A percentile compares a stretch with the other conserved stretches of the same genome.
Evolutionary conservation across 2,888 invertebrate genomes (phyloP).

Genomic region (Tachystola acroxantha): DNA sequence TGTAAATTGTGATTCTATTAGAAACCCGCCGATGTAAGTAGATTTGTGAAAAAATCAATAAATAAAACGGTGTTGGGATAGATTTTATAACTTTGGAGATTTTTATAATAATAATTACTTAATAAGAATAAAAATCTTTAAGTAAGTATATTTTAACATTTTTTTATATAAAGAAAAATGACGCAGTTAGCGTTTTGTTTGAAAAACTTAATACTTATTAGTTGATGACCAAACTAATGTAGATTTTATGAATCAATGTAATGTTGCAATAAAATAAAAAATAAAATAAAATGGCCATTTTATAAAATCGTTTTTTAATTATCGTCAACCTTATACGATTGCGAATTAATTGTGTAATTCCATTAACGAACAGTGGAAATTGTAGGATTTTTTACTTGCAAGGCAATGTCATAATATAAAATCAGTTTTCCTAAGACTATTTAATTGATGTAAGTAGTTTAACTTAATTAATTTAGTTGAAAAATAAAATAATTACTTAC

Average conservation of each 20-base stretch:
- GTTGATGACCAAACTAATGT: constrained; percentile 70
- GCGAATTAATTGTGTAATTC: too few species aligned
- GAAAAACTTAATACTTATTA: constrained; percentile 32
- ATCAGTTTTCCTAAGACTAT: too few species aligned
- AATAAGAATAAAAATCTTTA: too few species aligned
- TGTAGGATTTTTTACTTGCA: too few species aligned
- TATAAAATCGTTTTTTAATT: constrained; percentile 2
- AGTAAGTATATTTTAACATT: too few species aligned
- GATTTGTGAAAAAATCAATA: constrained; percentile 33
- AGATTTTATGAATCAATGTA: constrained; percentile 48
- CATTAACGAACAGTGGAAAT: too few species aligned
- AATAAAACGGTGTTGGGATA: constrained; percentile 50
- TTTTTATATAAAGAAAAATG: too few species aligned
- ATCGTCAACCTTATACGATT: neutral
- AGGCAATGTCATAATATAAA: too few species aligned
- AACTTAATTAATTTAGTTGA: too few species aligned
- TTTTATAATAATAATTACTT: constrained; percentile 18
- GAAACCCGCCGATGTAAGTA: constrained; percentile 54
- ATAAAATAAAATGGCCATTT: constrained; percentile 46
- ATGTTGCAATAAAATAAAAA: constrained; percentile 36
- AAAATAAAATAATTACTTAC: too few species aligned
- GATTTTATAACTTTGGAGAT: constrained; percentile 24
- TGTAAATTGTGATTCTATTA: constrained; percentile 35
- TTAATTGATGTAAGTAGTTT: too few species aligned
- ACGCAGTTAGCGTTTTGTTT: constrained; percentile 58